These are phyloP conservation scores for Cataglyphis albicans DNA, from an alignment of 2,888 invertebrate species.

Conservation along the genomic window DNA sequence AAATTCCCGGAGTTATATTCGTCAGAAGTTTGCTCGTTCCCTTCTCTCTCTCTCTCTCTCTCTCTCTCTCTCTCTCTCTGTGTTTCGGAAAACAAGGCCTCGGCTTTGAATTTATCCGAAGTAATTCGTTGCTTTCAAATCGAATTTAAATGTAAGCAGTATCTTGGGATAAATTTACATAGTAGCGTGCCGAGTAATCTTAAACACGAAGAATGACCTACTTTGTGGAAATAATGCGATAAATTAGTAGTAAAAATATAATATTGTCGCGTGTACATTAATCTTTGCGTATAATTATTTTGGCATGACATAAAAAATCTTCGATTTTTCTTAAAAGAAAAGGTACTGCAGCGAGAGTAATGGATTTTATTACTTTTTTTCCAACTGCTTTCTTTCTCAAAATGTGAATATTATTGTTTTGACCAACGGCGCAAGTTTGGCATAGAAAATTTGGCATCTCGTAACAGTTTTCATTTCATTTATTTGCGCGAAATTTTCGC, in stretches of 20 bases:
- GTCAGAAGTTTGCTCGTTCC: slow-evolving; percentile 8
- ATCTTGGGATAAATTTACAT: slow-evolving; percentile 26
- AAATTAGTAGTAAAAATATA: slow-evolving; percentile 5
- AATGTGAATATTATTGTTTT: slow-evolving; percentile 5
- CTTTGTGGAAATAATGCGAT: not conserved
- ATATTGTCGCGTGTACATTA: not conserved
- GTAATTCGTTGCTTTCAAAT: slow-evolving; percentile 39
- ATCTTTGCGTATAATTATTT: not conserved
- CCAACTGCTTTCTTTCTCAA: slow-evolving; percentile 12
- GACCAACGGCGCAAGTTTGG: not conserved
- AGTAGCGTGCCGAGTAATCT: slow-evolving; percentile 11
- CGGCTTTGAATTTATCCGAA: slow-evolving; percentile 35
- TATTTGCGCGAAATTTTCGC: slow-evolving; percentile 33
- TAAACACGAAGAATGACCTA: not conserved
- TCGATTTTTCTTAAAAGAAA: not conserved
- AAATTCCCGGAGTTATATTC: slow-evolving; percentile 38
- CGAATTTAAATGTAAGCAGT: slow-evolving; percentile 44
- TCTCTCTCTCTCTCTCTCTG: not conserved
- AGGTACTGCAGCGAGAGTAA: not conserved
- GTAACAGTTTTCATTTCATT: slow-evolving; percentile 30
- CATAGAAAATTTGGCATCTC: slow-evolving; percentile 24
- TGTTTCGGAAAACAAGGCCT: not conserved
- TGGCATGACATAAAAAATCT: not conserved
- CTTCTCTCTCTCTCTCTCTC: not conserved
- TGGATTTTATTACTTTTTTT: not conserved